Percentiles rank a stretch among this genome's conserved stretches.
Evolutionary conservation across 2,888 invertebrate genomes (phyloP).

Genomic region (Ophion obscuratus): DNA sequence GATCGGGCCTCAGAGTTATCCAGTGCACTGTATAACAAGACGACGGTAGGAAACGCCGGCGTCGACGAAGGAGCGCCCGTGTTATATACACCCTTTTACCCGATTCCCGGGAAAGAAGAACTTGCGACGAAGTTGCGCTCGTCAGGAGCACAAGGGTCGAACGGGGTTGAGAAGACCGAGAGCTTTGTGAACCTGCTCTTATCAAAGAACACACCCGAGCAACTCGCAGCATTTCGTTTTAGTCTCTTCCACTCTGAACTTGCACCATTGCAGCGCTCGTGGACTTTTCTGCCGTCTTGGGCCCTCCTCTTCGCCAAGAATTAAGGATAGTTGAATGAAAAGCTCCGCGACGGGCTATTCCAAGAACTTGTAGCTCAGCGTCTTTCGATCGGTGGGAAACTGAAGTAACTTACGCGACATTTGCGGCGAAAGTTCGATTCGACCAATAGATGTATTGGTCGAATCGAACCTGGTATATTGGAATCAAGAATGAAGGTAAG

Average conservation of each 20-base stretch:
- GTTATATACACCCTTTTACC: constrained; percentile 45
- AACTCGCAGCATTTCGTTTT: constrained; percentile 57
- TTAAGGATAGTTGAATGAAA: constrained; percentile 63
- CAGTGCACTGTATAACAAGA: constrained; percentile 52
- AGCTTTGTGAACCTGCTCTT: constrained; percentile 57
- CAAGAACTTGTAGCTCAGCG: constrained; percentile 41
- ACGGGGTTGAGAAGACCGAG: constrained; percentile 35
- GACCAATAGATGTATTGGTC: constrained; percentile 15
- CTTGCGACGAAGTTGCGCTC: constrained; percentile 25
- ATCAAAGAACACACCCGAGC: constrained; percentile 59
- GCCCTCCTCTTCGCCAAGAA: constrained; percentile 46
- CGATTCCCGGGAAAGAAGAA: constrained; percentile 40
- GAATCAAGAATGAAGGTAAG: constrained; percentile 38
- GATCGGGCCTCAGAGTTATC: constrained; percentile 54
- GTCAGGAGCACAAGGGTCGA: constrained; percentile 16
- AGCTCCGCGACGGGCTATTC: constrained; percentile 29
- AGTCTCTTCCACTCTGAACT: constrained; percentile 13
- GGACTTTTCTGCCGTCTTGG: constrained; percentile 22
- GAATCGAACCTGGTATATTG: not conserved
- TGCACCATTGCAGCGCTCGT: constrained; percentile 5
- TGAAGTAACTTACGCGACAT: constrained; percentile 41
- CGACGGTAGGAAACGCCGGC: constrained; percentile 27
- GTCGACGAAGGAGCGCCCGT: constrained; percentile 12
- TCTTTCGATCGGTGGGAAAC: constrained; percentile 56
- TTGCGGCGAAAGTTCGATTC: constrained; percentile 14